A percentile compares a stretch with the other conserved stretches of the same genome.
These are phyloP conservation scores for Nemotelus nigrinus DNA, from an alignment of 2,888 invertebrate genomes.

Conservation along the genomic window DNA sequence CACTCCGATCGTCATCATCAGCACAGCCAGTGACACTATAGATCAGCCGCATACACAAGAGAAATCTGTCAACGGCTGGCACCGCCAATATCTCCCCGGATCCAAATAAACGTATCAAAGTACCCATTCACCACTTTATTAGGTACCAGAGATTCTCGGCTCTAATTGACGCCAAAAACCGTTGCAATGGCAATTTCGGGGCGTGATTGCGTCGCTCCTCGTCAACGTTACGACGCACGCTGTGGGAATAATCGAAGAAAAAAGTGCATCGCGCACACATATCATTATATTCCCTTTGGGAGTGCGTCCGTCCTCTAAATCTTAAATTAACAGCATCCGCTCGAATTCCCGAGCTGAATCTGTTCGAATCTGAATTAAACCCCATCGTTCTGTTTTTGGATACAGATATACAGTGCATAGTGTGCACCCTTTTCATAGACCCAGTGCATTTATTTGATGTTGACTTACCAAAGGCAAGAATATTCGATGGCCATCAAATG, in stretches of 20 bases:
- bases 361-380: conserved; percentile 18
- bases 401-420: not conserved
- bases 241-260: conserved; percentile 2
- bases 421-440: conserved; percentile 11
- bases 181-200: conserved; percentile 30
- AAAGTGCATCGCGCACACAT: not conserved
- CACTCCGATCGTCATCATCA: conserved; percentile 6
- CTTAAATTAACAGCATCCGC: conserved; percentile 50
- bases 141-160: conserved; percentile 10
- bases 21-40: conserved; percentile 1
- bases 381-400: conserved; percentile 28
- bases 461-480: not conserved
- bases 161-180: conserved; percentile 35
- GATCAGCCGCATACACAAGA: conserved; percentile 17
- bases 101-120: conserved; percentile 39
- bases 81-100: conserved; percentile 26
- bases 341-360: conserved; percentile 16
- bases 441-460: not conserved
- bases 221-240: conserved; percentile 12
- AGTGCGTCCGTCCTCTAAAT: conserved; percentile 18
- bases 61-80: conserved; percentile 36
- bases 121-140: conserved; percentile 44
- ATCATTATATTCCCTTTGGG: conserved; percentile 24
- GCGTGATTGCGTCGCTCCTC: conserved; percentile 28
- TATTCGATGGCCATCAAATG: conserved; percentile 35